Conservation (phyloP, 1,140 invertebrate species). For the Tetramorium alpestre region DNA sequence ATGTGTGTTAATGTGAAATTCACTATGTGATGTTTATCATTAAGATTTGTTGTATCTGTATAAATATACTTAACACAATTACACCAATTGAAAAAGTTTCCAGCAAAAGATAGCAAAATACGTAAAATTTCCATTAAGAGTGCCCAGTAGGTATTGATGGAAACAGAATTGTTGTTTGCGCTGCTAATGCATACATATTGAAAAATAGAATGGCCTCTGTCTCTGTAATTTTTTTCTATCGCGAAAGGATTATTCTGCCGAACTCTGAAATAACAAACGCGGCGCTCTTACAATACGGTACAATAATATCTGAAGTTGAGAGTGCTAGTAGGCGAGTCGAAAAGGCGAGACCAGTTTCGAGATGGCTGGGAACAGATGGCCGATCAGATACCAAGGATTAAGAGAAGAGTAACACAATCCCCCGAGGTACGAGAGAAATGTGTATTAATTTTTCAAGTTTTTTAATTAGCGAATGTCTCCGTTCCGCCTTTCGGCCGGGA, state of each 20-base stretch:
- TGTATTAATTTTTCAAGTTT: constrained; percentile 87
- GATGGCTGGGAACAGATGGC: constrained; percentile 85
- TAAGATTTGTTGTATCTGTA: background rate
- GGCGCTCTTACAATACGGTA: constrained; percentile 4
- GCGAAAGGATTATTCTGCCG: background rate
- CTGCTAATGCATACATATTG: background rate
- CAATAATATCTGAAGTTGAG: constrained; percentile 55
- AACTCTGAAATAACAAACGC: background rate
- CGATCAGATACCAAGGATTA: constrained; percentile 86
- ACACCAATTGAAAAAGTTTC: background rate
- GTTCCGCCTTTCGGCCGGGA: constrained; percentile 82
- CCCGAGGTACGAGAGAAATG: constrained; percentile 83
- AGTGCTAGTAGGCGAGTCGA: background rate
- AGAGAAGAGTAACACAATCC: constrained; percentile 81
- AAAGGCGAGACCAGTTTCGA: constrained; percentile 72
- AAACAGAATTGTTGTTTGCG: background rate
- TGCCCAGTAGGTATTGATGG: too few species aligned
- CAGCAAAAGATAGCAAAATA: background rate
- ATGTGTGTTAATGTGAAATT: background rate
- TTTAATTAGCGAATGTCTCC: constrained; percentile 87
- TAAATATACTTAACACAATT: background rate
- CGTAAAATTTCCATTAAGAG: background rate
- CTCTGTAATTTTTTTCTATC: background rate
- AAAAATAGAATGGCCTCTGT: background rate
- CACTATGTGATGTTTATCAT: background rate